Conservation (phyloP, 2,113 vertebrate species). For the Campylorhamphus procurvoides region DNA sequence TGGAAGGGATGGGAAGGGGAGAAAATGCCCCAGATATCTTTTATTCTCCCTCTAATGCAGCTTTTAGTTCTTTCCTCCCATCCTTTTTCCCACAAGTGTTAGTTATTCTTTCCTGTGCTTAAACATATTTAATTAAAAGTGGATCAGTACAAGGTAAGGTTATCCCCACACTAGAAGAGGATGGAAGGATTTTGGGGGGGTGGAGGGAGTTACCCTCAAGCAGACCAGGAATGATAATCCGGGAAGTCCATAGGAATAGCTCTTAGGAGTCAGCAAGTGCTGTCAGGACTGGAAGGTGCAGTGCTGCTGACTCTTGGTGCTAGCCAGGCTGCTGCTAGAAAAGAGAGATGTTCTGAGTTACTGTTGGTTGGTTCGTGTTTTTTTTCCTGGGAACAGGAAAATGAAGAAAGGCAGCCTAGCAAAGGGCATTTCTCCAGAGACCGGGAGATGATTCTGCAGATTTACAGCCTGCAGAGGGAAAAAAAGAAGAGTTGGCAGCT, state of each 20-base stretch:
- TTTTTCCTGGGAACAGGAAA: slow-evolving; percentile 25
- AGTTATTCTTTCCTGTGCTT: not conserved
- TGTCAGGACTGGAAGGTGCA: not conserved
- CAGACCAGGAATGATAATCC: not conserved
- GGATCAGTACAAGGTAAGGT: not conserved
- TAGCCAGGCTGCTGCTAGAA: not conserved
- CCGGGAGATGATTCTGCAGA: slow-evolving; percentile 33
- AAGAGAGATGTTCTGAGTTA: not conserved
- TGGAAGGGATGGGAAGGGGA: not conserved
- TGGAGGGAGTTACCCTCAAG: not conserved
- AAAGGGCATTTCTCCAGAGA: slow-evolving; percentile 35
- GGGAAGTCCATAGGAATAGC: not conserved
- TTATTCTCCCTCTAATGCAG: not conserved
- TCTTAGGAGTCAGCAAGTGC: accelerated
- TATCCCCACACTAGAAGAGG: not conserved
- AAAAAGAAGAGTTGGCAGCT: not conserved
- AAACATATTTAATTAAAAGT: not conserved
- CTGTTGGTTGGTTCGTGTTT: not conserved
- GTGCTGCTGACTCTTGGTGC: not conserved
- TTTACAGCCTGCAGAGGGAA: not conserved
- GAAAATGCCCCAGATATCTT: not conserved
- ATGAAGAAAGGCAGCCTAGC: slow-evolving; percentile 26
- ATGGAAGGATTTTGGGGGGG: not conserved
- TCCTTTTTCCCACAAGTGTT: not conserved
- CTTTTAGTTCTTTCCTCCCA: not conserved